Evolutionary conservation across 2,888 invertebrate species (phyloP).

Genomic region (Dicranocentrus wangi): DNA sequence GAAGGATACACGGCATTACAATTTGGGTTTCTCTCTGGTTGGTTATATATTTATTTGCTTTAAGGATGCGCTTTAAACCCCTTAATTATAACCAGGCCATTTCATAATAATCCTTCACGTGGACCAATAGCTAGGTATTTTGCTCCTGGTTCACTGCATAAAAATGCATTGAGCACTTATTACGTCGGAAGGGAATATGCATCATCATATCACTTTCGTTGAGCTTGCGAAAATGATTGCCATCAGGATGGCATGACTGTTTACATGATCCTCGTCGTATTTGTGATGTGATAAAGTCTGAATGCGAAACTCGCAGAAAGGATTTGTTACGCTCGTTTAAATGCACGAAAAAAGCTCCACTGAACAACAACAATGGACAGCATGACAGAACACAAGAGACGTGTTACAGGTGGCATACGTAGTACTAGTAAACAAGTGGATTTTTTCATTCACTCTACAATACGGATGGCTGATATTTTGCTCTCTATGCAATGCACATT

Average conservation of each 20-base stretch:
- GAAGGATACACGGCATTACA: background rate
- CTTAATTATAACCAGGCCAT: constrained; percentile 13
- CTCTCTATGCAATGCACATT: no score
- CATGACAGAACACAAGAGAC: background rate
- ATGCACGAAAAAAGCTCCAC: constrained; percentile 4
- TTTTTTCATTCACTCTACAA: no score
- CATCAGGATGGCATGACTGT: no score
- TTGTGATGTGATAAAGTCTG: no score
- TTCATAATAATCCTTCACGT: constrained; percentile 47
- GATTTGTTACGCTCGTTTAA: constrained; percentile 1
- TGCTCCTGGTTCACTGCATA: background rate
- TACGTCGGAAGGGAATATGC: no score
- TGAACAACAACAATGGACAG: constrained; percentile 1
- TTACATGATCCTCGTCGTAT: background rate
- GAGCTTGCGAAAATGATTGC: no score
- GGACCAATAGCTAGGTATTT: background rate
- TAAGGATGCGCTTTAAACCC: constrained; percentile 34
- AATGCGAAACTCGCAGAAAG: no score
- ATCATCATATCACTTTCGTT: no score
- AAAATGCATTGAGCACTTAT: no score
- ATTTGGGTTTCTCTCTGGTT: background rate
- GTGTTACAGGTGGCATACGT: no score
- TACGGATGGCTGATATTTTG: no score
- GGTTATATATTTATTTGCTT: constrained; percentile 26
- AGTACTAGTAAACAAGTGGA: no score